Evolutionary conservation across 1,140 invertebrate species (phyloP).

Genomic region (Caerostris extrusa): DNA sequence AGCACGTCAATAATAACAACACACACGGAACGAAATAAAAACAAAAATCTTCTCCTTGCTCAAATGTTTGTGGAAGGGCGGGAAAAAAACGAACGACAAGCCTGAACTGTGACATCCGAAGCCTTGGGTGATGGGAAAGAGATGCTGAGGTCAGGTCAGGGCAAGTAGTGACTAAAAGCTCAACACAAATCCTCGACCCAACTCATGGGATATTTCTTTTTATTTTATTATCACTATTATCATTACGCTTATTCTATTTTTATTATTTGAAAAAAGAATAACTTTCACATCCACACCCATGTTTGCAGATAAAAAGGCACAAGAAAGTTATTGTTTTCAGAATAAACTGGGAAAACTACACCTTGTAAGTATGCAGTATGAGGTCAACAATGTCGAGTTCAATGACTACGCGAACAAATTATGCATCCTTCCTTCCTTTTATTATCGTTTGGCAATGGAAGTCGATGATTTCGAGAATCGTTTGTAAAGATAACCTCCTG

Average conservation of each 20-base stretch:
- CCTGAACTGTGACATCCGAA: slow-evolving; percentile 45
- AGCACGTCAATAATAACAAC: background rate
- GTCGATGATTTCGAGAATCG: too few relatives aligned
- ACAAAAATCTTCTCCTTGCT: background rate
- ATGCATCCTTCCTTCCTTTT: background rate
- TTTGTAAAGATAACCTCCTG: too few relatives aligned
- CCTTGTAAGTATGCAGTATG: background rate
- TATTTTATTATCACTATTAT: too few relatives aligned
- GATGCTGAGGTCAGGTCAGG: slow-evolving; percentile 40
- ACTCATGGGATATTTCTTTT: too few relatives aligned
- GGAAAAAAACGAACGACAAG: background rate
- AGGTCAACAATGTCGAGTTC: slow-evolving; percentile 1
- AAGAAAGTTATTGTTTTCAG: slow-evolving; percentile 40
- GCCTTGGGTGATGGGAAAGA: slow-evolving; percentile 45
- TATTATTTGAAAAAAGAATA: slow-evolving; percentile 18
- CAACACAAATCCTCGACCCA: background rate
- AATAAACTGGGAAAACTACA: background rate
- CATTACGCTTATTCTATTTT: too few relatives aligned
- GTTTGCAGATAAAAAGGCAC: slow-evolving; percentile 20
- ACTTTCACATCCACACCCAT: slow-evolving; percentile 48
- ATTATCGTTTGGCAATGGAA: too few relatives aligned
- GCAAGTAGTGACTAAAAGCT: slow-evolving; percentile 4
- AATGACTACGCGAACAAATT: slow-evolving; percentile 20
- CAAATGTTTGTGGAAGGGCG: slow-evolving; percentile 48
- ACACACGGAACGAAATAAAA: background rate